Base-by-base conservation (phyloP, 2,113 vertebrate genomes). In the Psophia crepitans region DNA sequence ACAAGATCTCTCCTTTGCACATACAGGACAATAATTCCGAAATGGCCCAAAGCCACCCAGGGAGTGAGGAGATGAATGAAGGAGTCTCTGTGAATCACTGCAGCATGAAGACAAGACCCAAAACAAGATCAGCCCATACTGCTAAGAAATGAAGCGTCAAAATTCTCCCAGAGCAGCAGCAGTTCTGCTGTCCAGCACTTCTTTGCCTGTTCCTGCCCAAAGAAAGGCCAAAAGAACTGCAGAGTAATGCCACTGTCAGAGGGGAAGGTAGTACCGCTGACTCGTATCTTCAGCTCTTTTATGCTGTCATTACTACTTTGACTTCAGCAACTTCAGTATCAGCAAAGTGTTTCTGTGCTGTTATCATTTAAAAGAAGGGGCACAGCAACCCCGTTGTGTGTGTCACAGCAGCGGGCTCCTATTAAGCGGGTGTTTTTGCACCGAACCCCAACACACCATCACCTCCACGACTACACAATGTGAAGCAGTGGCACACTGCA, bases 391-490 rank as follows among this genome's bases (percentile, higher is more conserved):
- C 14, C 8, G 9, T 0, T 30, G 20, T 44, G 7, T 18, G 22
- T 17, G 44, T 56, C 37, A 14, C n/a, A 37, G 13, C 65, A 60
- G 32, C 51, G 35, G 70, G 35, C 8, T 75, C 54, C 37, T 35
- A 11, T 22, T 9, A 27, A 35, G 30, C 12, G 33, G 46, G 18
- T 26, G 8, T 1, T 58, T 84, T 44, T 64, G 18, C 30, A 66
- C 28, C 1, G 2, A 68, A 3, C 10, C 33, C 44, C 5, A 13
- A 10, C 39, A 16, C 1, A 1, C 37, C 11, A 9, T 4, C 21
- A 30, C 20, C 24, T 65, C 69, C 0, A 0, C 18, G 41, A 54
- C 30, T 19, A 9, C 46, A 6, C 0, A 0, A 24, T 6, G 24
- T 0, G 2, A 48, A 20, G 15, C 53, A 76, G 43, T 22, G 21